Evolutionary conservation across 2,113 vertebrate species (phyloP), one percentile per base, ranked within the genome.

Genomic region (Sinocyclocheilus anophthalmus): DNA sequence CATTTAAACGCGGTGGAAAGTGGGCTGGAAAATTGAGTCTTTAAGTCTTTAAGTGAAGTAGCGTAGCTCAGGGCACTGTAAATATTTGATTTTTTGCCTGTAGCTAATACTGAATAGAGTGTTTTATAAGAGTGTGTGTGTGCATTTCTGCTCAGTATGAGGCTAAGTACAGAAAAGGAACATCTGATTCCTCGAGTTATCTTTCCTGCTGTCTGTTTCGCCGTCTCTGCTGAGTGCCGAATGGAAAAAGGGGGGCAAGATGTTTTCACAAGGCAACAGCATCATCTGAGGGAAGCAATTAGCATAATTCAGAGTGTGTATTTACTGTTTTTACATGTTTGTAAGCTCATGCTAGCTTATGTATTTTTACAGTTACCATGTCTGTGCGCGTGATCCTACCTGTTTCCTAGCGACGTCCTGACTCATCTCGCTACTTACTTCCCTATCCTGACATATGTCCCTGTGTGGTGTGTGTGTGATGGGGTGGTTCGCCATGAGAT

Each of bases 61-160:
- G 67, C 78, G 26, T 59, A 76, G 67, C 81, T 83, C 76, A 48
- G 76, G 80, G 87, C 67, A 85, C 80, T 85, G 69, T 87, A 90
- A 85, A 86, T 89, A 79, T 83, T 88, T 84, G 65, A 90, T 88
- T 83, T 85, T 69, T 77, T 83, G 75, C 77, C 78, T 57, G 42
- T 75, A 85, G 83, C 81, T 37, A 84, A 61, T 67, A 67, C 42
- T 82, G 45, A 82, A 82, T 70, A 33, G 39, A 53, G n/a, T 67
- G 39, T 82, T 70, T 45, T 53, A 61, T 70, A 57, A 57, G 69
- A 63, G 53, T 39, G 33, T 57, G 55, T 61, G 50, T 18, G 22
- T 13, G 24, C 59, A 63, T 33, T 11, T 78, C 50, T 48, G 55
- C 48, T 57, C 50, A 33, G 50, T 78, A 57, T 80, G 57, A 80